phyloP scores from a whole-genome alignment of 1,140 invertebrate genomes.

The Chionoecetes opilio region DNA sequence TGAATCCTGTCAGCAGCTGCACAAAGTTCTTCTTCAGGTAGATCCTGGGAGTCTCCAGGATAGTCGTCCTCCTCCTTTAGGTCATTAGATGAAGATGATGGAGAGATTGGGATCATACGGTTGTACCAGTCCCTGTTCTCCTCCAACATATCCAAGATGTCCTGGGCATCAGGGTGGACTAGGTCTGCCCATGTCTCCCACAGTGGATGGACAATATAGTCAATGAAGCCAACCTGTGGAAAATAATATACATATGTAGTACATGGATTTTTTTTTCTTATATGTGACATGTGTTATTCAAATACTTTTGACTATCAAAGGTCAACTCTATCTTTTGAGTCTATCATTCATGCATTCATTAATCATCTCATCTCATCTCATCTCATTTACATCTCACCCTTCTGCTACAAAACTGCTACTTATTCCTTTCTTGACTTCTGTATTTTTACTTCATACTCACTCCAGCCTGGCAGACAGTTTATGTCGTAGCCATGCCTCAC shows the following conservation, averaged over 20 bases:
- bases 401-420: not conserved
- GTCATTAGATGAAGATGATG: conserved; percentile 83
- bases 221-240: conserved; percentile 97
- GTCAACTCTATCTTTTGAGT: too few species aligned
- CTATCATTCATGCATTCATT: too few species aligned
- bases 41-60: conserved; percentile 73
- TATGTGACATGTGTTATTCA: too few species aligned
- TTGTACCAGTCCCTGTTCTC: conserved; percentile 99
- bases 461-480: not conserved
- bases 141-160: conserved; percentile 98
- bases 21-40: conserved; percentile 75
- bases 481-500: conserved; percentile 83
- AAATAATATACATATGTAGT: not conserved
- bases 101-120: conserved; percentile 88
- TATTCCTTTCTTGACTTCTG: not conserved
- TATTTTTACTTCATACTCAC: not conserved
- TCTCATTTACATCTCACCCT: too few species aligned
- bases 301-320: too few species aligned
- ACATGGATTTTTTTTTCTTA: too few species aligned
- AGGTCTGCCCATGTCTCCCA: conserved; percentile 99
- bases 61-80: conserved; percentile 82
- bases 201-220: conserved; percentile 99
- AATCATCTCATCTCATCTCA: too few species aligned
- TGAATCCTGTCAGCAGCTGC: conserved; percentile 81
- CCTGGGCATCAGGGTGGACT: conserved; percentile 98